Evolutionary conservation across 2,888 invertebrate species (phyloP).

Genomic region (Lagria hirta): DNA sequence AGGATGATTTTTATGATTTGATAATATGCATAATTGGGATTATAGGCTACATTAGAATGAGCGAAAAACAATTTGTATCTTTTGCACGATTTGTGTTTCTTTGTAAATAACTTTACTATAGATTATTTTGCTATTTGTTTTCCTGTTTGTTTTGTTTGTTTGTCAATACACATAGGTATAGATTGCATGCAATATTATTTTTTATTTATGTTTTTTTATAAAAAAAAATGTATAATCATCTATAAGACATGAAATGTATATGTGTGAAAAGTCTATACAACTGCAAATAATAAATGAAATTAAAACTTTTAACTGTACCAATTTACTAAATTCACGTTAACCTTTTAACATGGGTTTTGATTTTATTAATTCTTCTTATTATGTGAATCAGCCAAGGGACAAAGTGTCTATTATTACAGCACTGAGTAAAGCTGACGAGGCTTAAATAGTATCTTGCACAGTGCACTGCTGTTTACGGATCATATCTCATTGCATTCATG

Average conservation of each 20-base stretch:
- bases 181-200: conserved; percentile 21
- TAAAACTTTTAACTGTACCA: conserved; percentile 33
- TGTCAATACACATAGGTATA: conserved; percentile 18
- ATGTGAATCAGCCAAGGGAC: conserved; percentile 20
- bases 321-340: conserved; percentile 32
- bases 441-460: conserved; percentile 11
- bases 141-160: conserved; percentile 15
- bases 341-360: conserved; percentile 18
- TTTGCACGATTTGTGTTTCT: conserved; percentile 18
- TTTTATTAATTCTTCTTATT: conserved; percentile 16
- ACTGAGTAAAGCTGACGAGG: conserved; percentile 10
- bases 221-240: conserved; percentile 8
- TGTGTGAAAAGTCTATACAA: conserved; percentile 13
- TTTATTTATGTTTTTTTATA: conserved; percentile 6
- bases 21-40: no score
- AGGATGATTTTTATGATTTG: no score
- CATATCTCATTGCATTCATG: conserved; percentile 19
- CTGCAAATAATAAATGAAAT: conserved; percentile 29
- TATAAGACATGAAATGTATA: conserved; percentile 21
- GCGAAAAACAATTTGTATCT: no score
- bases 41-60: no score
- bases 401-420: no score
- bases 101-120: conserved; percentile 21
- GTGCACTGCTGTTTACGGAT: conserved; percentile 13
- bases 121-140: conserved; percentile 7